phyloP scores from a whole-genome alignment of 2,113 vertebrate genomes.

The Taurulus bubalis region DNA sequence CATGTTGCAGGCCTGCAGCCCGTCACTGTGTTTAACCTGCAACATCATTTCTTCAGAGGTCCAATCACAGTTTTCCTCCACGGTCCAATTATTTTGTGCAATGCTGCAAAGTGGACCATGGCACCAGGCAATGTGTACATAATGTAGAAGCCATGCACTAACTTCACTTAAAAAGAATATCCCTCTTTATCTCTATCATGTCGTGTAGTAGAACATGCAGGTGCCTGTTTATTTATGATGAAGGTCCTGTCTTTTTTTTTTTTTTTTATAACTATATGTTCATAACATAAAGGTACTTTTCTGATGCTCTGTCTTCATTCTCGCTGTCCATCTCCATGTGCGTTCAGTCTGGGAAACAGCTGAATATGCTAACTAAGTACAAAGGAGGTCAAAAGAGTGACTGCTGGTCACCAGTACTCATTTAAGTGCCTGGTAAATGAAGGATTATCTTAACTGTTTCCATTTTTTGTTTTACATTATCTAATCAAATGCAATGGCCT shows the following conservation, averaged over 20 bases:
- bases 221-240: slow-evolving; percentile 84
- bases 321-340: slow-evolving; percentile 65
- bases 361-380: slow-evolving; percentile 58
- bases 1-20: slow-evolving; percentile 51
- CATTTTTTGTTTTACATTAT: slow-evolving; percentile 74
- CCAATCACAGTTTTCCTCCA: slow-evolving; percentile 59
- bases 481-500: slow-evolving; percentile 80
- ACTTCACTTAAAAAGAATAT: slow-evolving; percentile 78
- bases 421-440: slow-evolving; percentile 97
- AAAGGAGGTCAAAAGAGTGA: slow-evolving; percentile 66
- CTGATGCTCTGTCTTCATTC: slow-evolving; percentile 62
- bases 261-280: slow-evolving; percentile 42
- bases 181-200: slow-evolving; percentile 68
- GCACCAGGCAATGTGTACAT: slow-evolving; percentile 74
- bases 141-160: slow-evolving; percentile 84
- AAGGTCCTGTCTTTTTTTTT: slow-evolving; percentile 79
- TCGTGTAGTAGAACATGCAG: slow-evolving; percentile 80
- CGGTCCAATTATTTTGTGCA: slow-evolving; percentile 56
- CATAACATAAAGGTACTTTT: slow-evolving; percentile 79
- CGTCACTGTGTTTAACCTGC: slow-evolving; percentile 46
- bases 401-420: slow-evolving; percentile 67
- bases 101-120: slow-evolving; percentile 56
- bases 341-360: slow-evolving; percentile 53
- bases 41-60: slow-evolving; percentile 49
- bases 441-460: slow-evolving; percentile 85